These are phyloP conservation scores for Rhopilema esculentum DNA, from an alignment of 30 jellyfish, hydroid and myxozoan species.

Conservation along the genomic window DNA sequence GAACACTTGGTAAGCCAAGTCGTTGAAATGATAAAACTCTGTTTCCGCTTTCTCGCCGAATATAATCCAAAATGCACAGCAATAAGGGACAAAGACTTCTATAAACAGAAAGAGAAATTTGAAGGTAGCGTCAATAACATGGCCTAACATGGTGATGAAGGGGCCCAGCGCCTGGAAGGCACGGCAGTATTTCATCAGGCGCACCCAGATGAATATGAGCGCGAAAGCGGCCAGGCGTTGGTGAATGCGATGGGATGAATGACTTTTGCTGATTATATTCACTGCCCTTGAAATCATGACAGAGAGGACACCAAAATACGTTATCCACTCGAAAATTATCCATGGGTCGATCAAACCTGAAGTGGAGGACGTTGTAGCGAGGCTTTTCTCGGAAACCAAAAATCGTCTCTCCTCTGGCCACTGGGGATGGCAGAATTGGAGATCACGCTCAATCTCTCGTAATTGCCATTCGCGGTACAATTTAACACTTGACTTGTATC, in stretches of 20 bases:
- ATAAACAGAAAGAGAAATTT: slow-evolving; percentile 93
- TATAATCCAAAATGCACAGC: slow-evolving; percentile 95
- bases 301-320: slow-evolving; percentile 66
- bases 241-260: slow-evolving; percentile 63
- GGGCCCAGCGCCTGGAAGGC: slow-evolving; percentile 94
- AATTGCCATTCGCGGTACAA: slow-evolving; percentile 87
- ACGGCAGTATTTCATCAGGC: slow-evolving; percentile 90
- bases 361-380: slow-evolving; percentile 60
- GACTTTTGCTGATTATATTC: slow-evolving; percentile 26
- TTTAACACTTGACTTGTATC: slow-evolving; percentile 39
- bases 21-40: slow-evolving; percentile 24
- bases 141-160: slow-evolving; percentile 90
- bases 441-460: slow-evolving; percentile 90
- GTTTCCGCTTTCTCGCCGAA: slow-evolving; percentile 87
- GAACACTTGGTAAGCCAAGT: slow-evolving; percentile 54
- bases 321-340: slow-evolving; percentile 92
- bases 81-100: slow-evolving; percentile 93
- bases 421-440: slow-evolving; percentile 91
- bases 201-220: slow-evolving; percentile 86
- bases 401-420: slow-evolving; percentile 96
- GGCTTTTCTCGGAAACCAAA: slow-evolving; percentile 80
- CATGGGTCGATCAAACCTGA: slow-evolving; percentile 86
- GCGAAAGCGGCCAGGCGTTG: slow-evolving; percentile 75
- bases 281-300: slow-evolving; percentile 70
- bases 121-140: slow-evolving; percentile 87